These are phyloP conservation scores for Elanus axillaris DNA, from an alignment of 2,113 vertebrate species.

Conservation along the genomic window DNA sequence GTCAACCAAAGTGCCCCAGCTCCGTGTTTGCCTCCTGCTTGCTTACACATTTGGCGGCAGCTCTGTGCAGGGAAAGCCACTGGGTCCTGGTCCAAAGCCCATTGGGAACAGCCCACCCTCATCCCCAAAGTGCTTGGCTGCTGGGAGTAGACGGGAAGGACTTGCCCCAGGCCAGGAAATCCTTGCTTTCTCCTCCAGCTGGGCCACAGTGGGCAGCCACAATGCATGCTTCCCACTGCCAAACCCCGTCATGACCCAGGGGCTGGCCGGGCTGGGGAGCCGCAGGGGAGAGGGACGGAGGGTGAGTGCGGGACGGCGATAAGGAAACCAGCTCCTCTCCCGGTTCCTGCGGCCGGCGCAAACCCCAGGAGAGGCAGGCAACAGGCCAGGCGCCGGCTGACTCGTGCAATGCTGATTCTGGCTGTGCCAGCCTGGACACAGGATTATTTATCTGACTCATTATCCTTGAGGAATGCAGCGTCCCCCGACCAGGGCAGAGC, in stretches of 20 bases:
- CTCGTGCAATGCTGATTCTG: accelerated
- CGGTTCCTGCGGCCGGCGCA: background rate
- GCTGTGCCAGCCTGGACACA: background rate
- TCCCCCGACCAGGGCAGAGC: background rate
- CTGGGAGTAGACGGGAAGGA: slow-evolving; percentile 50
- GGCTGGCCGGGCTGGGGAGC: background rate
- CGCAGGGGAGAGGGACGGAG: background rate
- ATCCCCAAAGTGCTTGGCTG: background rate
- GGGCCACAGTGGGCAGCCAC: slow-evolving; percentile 53
- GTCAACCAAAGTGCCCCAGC: background rate
- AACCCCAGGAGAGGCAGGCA: background rate
- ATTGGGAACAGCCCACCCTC: background rate
- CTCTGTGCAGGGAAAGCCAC: background rate
- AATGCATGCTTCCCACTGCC: slow-evolving; percentile 48
- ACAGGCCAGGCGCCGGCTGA: background rate
- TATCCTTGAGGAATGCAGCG: background rate
- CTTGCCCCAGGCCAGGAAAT: slow-evolving; percentile 60
- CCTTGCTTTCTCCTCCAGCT: slow-evolving; percentile 57
- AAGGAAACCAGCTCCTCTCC: background rate
- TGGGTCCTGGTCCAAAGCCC: background rate
- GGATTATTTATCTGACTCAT: accelerated
- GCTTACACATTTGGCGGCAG: background rate
- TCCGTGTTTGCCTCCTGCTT: background rate
- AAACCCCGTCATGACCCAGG: background rate
- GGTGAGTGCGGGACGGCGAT: background rate